Conservation (phyloP, 2,888 invertebrate genomes). For the Agonopterix heracliana region DNA sequence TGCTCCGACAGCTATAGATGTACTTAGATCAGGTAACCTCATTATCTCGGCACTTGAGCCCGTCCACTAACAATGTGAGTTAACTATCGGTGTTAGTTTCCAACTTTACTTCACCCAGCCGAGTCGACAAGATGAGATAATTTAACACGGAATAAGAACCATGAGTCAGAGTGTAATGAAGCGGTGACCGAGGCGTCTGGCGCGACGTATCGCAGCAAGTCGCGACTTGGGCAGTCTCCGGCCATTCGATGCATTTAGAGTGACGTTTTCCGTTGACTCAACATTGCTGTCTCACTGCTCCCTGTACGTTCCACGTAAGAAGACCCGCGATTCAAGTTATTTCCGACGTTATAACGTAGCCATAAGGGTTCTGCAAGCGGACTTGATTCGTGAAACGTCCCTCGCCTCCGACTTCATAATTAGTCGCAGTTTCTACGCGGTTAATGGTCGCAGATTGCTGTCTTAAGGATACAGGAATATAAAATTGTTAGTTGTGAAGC, state of each 20-base stretch:
- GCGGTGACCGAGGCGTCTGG: conserved; percentile 35
- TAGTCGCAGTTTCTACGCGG: conserved; percentile 27
- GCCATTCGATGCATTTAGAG: conserved; percentile 33
- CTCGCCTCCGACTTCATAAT: conserved; percentile 28
- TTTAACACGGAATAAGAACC: background rate
- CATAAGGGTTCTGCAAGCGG: too few species aligned
- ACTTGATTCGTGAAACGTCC: too few species aligned
- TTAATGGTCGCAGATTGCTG: conserved; percentile 26
- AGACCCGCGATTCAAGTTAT: too few species aligned
- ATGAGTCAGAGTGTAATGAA: conserved; percentile 21
- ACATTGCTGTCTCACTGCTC: conserved; percentile 13
- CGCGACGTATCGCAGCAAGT: conserved; percentile 5
- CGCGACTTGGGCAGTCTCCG: conserved; percentile 4
- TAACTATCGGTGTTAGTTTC: conserved; percentile 1
- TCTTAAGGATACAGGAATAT: conserved; percentile 8
- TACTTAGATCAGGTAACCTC: conserved; percentile 7
- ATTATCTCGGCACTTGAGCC: conserved; percentile 13
- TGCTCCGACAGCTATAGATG: too few species aligned
- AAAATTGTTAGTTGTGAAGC: background rate
- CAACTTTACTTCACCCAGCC: conserved; percentile 2
- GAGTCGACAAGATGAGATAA: background rate
- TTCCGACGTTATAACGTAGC: too few species aligned
- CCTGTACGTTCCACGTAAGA: conserved; percentile 13
- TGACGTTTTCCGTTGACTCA: conserved; percentile 4
- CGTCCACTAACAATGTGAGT: conserved; percentile 11